Conservation (phyloP, 2,888 invertebrate genomes). For the Stenichneumon culpator region DNA sequence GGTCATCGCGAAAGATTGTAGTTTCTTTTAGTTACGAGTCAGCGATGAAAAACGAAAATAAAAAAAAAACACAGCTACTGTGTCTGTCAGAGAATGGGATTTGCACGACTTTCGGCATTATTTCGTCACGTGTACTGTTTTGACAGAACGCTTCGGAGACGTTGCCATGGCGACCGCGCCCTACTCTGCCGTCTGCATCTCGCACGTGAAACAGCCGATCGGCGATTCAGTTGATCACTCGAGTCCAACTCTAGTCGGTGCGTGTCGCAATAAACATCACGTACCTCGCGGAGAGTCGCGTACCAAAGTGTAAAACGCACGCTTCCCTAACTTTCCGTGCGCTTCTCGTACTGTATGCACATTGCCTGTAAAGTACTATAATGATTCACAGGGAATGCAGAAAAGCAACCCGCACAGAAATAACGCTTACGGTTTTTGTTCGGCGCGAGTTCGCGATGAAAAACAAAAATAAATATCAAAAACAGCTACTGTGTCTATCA, state of each 20-base stretch:
- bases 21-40: constrained; percentile 28
- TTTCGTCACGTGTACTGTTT: constrained; percentile 69
- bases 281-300: no score
- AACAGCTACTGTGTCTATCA: neutral
- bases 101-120: neutral
- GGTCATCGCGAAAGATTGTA: constrained; percentile 74
- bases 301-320: no score
- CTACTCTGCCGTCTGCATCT: constrained; percentile 14
- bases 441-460: neutral
- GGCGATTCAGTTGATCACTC: neutral
- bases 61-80: neutral
- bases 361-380: no score
- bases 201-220: neutral
- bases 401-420: no score
- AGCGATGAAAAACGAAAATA: neutral
- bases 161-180: constrained; percentile 69
- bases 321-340: no score
- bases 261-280: neutral
- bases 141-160: constrained; percentile 61
- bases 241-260: neutral
- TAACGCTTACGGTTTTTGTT: neutral
- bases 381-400: no score
- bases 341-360: no score
- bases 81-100: neutral
- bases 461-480: no score